Evolutionary conservation across 2,888 invertebrate species (phyloP), one percentile per base, ranked within the genome.

Genomic region (Harpagoxenus sublaevis): DNA sequence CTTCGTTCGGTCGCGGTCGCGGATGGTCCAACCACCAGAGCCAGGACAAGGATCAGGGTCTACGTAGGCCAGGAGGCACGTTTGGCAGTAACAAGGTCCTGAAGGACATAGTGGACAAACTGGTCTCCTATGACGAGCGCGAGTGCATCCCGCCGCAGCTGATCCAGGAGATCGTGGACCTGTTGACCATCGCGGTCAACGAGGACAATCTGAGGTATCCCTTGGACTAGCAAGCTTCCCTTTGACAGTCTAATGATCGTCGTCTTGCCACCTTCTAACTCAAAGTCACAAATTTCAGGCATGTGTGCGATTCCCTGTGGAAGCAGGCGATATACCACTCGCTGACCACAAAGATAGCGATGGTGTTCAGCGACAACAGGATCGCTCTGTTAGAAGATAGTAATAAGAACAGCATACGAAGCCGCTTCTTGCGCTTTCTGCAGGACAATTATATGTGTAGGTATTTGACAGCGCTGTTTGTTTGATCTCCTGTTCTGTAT

Each of bases 1-100:
- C 88, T 39, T 86, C 87, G 23, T 48, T 88, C 45, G 87, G 92
- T 28, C 90, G 91, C 78, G 93, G 93, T 57, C 90, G 93, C 85
- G 92, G 92, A 45, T 93, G 89, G 89, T n/a, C 35, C 3, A 39
- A 35, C 35, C 35, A 1, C 3, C 39, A 39, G 0, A 78, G 42
- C 28, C 77, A 87, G 82, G 86, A 84, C 8, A 79, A 86, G 5
- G 70, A 87, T 0, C 45, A 83, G 45, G 45, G 57, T 10, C 45
- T 92, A n/a, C 88, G 91, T 9, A 87, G 89, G 68, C 93, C 93
- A 10, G 92, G 92, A 42, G 85, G 62, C 66, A 9, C 23, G 2
- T 10, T 57, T 3, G 28, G 8, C 31, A 10, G 63, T 6, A 84
- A 86, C 15, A 74, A 85, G 53, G 48, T 71, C 6, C 87, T 90